Conservation (phyloP, 2,113 vertebrate species). For the Ammodytes marinus region DNA sequence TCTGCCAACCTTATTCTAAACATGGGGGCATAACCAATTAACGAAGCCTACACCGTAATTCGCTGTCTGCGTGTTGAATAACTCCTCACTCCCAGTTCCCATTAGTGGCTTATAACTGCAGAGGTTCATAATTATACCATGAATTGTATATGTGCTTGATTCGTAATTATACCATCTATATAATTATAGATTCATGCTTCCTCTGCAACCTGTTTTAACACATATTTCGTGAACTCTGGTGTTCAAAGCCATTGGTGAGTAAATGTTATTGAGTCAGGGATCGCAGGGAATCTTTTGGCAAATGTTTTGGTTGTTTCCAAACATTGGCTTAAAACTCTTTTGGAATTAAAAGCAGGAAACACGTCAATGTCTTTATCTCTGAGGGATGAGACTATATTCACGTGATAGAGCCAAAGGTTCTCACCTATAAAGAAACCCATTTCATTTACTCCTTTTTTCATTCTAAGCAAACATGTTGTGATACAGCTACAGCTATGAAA, state of each 20-base stretch:
- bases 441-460: constrained; percentile 30
- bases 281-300: constrained; percentile 53
- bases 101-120: constrained; percentile 79
- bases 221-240: constrained; percentile 67
- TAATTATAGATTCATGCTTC: constrained; percentile 80
- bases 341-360: constrained; percentile 52
- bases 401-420: constrained; percentile 17
- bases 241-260: constrained; percentile 65
- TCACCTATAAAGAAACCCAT: constrained; percentile 20
- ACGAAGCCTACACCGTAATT: constrained; percentile 78
- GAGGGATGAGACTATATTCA: constrained; percentile 13
- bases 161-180: constrained; percentile 78
- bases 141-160: constrained; percentile 80
- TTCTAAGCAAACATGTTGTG: constrained; percentile 17
- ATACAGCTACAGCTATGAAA: constrained; percentile 1
- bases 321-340: constrained; percentile 67
- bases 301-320: constrained; percentile 67
- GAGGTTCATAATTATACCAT: constrained; percentile 81
- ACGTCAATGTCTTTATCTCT: constrained; percentile 23
- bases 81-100: constrained; percentile 77
- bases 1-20: constrained; percentile 68
- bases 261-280: constrained; percentile 62
- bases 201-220: constrained; percentile 77
- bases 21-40: constrained; percentile 77
- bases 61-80: constrained; percentile 79